Conservation (phyloP, 2,113 vertebrate species). For the Megaptera novaeangliae region DNA sequence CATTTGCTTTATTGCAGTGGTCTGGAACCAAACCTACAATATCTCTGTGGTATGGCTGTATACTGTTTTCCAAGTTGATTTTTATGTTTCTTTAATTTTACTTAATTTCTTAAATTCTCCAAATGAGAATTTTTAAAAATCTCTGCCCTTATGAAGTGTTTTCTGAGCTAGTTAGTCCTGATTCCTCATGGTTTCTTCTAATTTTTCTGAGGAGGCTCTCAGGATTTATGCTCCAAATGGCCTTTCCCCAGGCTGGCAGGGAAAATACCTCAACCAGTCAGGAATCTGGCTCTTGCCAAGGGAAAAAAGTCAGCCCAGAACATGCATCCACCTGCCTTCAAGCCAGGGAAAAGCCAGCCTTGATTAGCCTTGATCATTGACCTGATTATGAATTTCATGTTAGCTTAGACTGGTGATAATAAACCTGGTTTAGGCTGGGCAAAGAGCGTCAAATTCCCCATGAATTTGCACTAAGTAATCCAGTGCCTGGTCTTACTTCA, state of each 20-base stretch:
- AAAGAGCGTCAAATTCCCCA: not conserved
- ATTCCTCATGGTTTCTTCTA: not conserved
- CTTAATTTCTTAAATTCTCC: not conserved
- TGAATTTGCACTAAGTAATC: not conserved
- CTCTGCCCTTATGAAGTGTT: not conserved
- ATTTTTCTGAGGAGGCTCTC: not conserved
- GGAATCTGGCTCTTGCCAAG: not conserved
- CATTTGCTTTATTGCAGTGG: not conserved
- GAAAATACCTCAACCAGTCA: not conserved
- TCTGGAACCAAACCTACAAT: not conserved
- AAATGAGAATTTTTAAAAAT: not conserved
- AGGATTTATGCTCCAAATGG: not conserved
- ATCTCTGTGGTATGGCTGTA: not conserved
- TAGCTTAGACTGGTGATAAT: not conserved
- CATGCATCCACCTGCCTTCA: not conserved
- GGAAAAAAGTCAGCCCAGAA: not conserved
- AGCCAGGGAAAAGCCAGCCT: not conserved
- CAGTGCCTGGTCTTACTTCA: not conserved
- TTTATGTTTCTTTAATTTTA: conserved; percentile 10
- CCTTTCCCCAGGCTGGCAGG: not conserved
- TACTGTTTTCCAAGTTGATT: not conserved
- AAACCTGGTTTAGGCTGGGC: not conserved
- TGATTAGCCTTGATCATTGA: not conserved
- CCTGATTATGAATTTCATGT: not conserved
- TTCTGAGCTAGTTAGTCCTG: not conserved